Evolutionary conservation across 2,113 vertebrate species (phyloP).

Genomic region (Fregetta grallaria): DNA sequence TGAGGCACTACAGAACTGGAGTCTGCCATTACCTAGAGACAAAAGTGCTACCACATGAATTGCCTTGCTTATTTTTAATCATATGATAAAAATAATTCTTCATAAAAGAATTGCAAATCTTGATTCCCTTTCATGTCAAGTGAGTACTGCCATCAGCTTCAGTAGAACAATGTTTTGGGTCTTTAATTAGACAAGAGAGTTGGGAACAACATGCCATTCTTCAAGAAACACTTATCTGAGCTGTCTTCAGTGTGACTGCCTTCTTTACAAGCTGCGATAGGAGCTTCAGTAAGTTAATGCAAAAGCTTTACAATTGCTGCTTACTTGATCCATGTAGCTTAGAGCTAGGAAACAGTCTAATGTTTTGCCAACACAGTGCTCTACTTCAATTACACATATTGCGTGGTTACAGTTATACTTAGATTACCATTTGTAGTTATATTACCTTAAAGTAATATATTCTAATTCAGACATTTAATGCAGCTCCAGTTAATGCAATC

Average conservation of each 20-base stretch:
- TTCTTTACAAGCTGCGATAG: neutral
- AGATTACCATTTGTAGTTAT: neutral
- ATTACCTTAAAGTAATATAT: slow-evolving; percentile 6
- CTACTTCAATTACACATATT: slow-evolving; percentile 40
- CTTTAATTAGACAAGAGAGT: neutral
- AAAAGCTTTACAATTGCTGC: slow-evolving; percentile 3
- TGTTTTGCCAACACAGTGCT: slow-evolving; percentile 47
- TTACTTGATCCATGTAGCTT: slow-evolving; percentile 6
- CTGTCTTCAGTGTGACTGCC: neutral
- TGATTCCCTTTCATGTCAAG: slow-evolving; percentile 21
- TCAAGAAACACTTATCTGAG: neutral
- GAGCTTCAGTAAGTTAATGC: neutral
- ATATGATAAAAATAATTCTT: slow-evolving; percentile 1
- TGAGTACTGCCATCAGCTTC: neutral
- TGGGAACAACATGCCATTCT: neutral
- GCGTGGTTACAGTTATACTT: slow-evolving; percentile 31
- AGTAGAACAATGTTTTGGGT: neutral
- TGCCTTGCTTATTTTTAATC: neutral
- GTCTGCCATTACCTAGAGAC: neutral
- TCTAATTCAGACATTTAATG: slow-evolving; percentile 27
- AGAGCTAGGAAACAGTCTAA: neutral
- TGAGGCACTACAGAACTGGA: neutral
- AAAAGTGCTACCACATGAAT: neutral
- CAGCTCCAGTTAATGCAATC: neutral
- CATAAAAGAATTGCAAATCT: neutral